A percentile compares a stretch with the other conserved stretches of the same genome.
Conservation (phyloP, 1,140 invertebrate genomes). For the Dryas iulia region DNA sequence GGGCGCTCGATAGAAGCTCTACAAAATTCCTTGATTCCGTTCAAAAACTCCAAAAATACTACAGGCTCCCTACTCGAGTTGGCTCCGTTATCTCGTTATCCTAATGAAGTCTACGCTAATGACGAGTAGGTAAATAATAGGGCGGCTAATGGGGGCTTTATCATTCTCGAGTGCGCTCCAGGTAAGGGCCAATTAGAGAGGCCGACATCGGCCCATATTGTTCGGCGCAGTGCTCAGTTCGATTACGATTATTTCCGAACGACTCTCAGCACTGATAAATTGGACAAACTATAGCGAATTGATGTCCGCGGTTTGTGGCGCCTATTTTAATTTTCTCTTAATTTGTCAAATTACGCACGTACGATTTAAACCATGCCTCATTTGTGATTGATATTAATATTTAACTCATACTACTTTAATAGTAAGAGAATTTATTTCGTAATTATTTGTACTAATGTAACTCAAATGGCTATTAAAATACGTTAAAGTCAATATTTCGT, state of each 20-base stretch:
- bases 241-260: constrained; percentile 78
- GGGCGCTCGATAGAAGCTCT: constrained; percentile 43
- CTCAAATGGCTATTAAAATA: not conserved
- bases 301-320: constrained; percentile 66
- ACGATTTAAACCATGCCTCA: constrained; percentile 31
- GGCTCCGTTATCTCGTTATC: constrained; percentile 79
- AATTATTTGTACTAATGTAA: not conserved
- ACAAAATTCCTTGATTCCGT: constrained; percentile 57
- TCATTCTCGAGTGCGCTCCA: constrained; percentile 79
- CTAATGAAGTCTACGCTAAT: constrained; percentile 80
- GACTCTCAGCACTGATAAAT: constrained; percentile 75
- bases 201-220: constrained; percentile 78
- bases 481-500: not conserved
- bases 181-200: constrained; percentile 80
- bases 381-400: constrained; percentile 41
- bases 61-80: constrained; percentile 54
- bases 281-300: constrained; percentile 77
- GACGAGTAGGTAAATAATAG: constrained; percentile 81
- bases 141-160: constrained; percentile 79
- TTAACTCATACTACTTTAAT: not conserved
- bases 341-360: constrained; percentile 49
- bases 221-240: constrained; percentile 74
- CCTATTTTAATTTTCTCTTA: constrained; percentile 66
- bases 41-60: constrained; percentile 70
- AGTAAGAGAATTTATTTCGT: not conserved